Conservation (phyloP, 1,140 invertebrate species). For the Drosophila prosaltans region DNA sequence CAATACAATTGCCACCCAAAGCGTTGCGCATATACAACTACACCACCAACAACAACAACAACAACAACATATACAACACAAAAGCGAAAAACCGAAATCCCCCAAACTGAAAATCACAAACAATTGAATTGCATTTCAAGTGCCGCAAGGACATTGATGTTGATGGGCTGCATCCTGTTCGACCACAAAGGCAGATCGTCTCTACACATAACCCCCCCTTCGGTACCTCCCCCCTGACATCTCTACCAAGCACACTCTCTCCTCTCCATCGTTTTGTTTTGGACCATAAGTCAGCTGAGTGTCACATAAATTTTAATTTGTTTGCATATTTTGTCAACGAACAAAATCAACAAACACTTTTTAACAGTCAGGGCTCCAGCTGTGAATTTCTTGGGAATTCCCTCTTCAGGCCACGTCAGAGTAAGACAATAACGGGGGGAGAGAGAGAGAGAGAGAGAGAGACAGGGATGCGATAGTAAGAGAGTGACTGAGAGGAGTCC, state of each 20-base stretch:
- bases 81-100: neutral
- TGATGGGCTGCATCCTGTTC: constrained; percentile 77
- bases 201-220: neutral
- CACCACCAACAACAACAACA: too few relatives aligned
- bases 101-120: constrained; percentile 29
- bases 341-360: constrained; percentile 67
- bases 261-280: neutral
- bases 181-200: neutral
- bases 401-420: constrained; percentile 59
- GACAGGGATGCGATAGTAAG: neutral
- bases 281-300: constrained; percentile 64
- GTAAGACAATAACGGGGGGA: neutral
- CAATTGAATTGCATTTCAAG: constrained; percentile 82
- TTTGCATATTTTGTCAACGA: constrained; percentile 83
- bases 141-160: constrained; percentile 76
- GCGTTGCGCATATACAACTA: constrained; percentile 11
- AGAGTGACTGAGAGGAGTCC: constrained; percentile 8
- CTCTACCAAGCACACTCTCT: neutral
- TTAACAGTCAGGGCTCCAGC: constrained; percentile 61
- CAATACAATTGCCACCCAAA: constrained; percentile 81
- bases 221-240: too few relatives aligned
- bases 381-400: constrained; percentile 83
- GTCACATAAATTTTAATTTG: constrained; percentile 83
- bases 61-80: constrained; percentile 1
- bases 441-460: neutral